phyloP scores from a whole-genome alignment of 1,140 invertebrate species.

The Nephotettix cincticeps region DNA sequence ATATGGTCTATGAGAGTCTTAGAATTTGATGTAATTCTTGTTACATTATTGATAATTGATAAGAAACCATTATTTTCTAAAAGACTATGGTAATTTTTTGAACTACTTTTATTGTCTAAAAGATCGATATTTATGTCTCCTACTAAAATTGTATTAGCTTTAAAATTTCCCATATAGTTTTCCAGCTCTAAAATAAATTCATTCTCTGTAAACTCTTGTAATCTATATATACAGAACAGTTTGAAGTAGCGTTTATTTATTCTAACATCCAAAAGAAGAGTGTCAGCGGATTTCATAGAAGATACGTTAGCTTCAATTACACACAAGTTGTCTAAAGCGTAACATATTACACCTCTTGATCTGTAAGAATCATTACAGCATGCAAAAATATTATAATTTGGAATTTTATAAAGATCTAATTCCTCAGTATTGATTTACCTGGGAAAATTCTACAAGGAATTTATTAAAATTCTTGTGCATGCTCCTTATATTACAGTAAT shows the following conservation, averaged over 20 bases:
- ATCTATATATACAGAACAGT: conserved; percentile 11
- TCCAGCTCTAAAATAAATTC: background rate
- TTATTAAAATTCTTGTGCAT: background rate
- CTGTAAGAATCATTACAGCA: background rate
- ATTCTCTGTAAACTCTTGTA: no score
- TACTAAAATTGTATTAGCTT: background rate
- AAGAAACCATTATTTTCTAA: conserved; percentile 4
- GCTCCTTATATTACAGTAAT: background rate
- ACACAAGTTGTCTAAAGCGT: background rate
- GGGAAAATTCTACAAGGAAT: background rate
- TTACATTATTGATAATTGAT: background rate
- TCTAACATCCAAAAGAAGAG: conserved; percentile 13
- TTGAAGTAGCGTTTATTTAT: background rate
- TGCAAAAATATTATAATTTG: conserved; percentile 15
- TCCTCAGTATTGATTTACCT: conserved; percentile 8
- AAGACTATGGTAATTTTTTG: background rate
- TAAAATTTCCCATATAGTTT: background rate
- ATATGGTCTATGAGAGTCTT: background rate
- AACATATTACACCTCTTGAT: conserved; percentile 13
- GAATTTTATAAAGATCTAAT: background rate
- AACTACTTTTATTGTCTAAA: background rate
- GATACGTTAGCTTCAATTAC: background rate
- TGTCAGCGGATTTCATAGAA: conserved; percentile 4
- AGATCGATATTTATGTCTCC: background rate
- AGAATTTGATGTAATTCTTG: background rate